phyloP scores from a whole-genome alignment of 1,140 invertebrate genomes.

The Pemphigus obesinymphae region DNA sequence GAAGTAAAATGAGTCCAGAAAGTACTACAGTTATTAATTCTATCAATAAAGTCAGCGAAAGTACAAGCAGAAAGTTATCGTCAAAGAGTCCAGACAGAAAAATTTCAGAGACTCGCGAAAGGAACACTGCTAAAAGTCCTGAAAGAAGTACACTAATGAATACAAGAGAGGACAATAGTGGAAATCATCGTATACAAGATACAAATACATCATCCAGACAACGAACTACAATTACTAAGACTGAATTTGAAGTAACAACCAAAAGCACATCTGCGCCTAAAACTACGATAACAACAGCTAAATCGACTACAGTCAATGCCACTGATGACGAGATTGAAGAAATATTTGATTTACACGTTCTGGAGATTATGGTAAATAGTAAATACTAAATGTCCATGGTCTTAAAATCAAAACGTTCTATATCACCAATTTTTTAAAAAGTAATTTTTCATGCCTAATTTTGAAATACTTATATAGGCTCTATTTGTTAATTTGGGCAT shows the following conservation, averaged over 20 bases:
- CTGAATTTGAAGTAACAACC: not conserved
- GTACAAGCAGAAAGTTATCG: not conserved
- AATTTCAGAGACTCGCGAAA: not conserved
- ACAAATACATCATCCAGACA: not conserved
- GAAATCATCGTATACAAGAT: not conserved
- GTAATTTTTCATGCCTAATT: too few relatives aligned
- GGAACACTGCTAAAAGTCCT: not conserved
- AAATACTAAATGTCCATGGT: too few relatives aligned
- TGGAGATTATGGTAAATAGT: slow-evolving; percentile 62
- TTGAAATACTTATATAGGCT: too few relatives aligned
- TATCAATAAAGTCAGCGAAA: not conserved
- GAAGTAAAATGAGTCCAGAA: not conserved
- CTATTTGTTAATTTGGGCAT: too few relatives aligned
- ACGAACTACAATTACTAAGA: not conserved
- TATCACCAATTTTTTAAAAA: too few relatives aligned
- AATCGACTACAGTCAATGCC: not conserved
- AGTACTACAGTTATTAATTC: not conserved
- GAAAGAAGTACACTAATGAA: not conserved
- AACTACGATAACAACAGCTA: not conserved
- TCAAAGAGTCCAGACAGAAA: slow-evolving; percentile 10
- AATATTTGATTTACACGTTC: slow-evolving; percentile 62
- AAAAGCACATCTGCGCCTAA: not conserved
- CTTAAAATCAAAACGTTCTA: too few relatives aligned
- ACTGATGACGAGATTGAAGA: slow-evolving; percentile 58
- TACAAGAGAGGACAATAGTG: not conserved